Evolutionary conservation across 2,113 vertebrate genomes (phyloP).

Genomic region (Psilopsiagon aymara): DNA sequence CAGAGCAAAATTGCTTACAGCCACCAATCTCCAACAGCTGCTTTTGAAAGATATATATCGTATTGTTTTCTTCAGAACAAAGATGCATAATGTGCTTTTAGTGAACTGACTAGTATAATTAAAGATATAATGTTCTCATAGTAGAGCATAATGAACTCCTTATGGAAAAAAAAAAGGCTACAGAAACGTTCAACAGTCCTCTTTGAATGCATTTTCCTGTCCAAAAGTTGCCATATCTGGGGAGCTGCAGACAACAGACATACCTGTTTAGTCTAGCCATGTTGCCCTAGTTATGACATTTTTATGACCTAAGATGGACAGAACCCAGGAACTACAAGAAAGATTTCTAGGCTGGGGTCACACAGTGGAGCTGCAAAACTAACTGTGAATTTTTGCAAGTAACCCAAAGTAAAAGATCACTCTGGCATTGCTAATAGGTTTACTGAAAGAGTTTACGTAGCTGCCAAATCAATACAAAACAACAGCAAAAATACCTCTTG

Average conservation of each 20-base stretch:
- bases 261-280: not conserved
- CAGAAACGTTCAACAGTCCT: not conserved
- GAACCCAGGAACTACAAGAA: not conserved
- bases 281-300: not conserved
- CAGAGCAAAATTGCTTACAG: not conserved
- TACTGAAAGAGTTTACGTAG: not conserved
- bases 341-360: not conserved
- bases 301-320: not conserved
- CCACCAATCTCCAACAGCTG: not conserved
- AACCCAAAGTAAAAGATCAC: not conserved
- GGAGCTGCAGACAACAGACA: not conserved
- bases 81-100: not conserved
- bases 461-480: slow-evolving; percentile 28
- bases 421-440: slow-evolving; percentile 1
- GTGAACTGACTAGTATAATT: not conserved
- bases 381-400: not conserved
- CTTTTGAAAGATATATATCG: not conserved
- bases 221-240: not conserved
- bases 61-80: not conserved
- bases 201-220: not conserved
- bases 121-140: not conserved
- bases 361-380: not conserved
- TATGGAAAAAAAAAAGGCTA: not conserved
- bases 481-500: not conserved
- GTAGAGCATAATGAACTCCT: not conserved